Percentiles rank a stretch among this genome's conserved stretches.
Evolutionary conservation across 2,113 vertebrate genomes (phyloP).

Genomic region (Sturnira hondurensis): DNA sequence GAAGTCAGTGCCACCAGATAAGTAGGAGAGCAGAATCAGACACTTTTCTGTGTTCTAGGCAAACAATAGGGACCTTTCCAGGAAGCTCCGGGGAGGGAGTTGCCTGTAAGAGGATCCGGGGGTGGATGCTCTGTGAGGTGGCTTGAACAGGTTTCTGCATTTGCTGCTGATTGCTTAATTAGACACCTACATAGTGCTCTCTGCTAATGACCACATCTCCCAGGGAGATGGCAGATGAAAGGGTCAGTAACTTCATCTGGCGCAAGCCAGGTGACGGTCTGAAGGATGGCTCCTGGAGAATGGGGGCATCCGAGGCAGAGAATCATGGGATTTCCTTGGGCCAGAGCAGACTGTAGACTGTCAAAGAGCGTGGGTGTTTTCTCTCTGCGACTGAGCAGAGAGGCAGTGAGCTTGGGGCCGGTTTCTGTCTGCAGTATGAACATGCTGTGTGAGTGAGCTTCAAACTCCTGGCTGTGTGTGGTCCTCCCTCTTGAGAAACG

Average conservation of each 20-base stretch:
- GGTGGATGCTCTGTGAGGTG: constrained; percentile 15
- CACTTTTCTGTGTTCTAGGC: constrained; percentile 6
- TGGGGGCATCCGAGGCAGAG: neutral
- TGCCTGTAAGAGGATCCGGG: constrained; percentile 61
- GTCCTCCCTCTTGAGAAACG: neutral
- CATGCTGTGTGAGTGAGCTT: neutral
- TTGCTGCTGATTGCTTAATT: constrained; percentile 58
- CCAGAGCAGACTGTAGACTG: neutral
- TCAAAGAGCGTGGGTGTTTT: neutral
- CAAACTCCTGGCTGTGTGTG: neutral
- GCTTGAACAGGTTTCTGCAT: constrained; percentile 27
- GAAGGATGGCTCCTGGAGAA: neutral
- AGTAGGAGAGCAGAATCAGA: neutral
- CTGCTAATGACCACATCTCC: constrained; percentile 50
- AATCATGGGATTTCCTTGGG: neutral
- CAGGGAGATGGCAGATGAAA: constrained; percentile 40
- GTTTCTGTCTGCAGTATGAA: neutral
- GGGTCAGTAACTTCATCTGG: neutral
- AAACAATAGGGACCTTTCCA: constrained; percentile 68
- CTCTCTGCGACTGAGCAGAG: neutral
- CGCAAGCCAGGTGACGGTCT: neutral
- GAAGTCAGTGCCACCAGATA: constrained; percentile 10
- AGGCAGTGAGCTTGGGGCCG: neutral
- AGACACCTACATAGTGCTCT: constrained; percentile 52
- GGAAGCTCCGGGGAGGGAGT: constrained; percentile 48